These are phyloP conservation scores for Fulmarus glacialis DNA, from an alignment of 2,113 vertebrate species.

Conservation along the genomic window DNA sequence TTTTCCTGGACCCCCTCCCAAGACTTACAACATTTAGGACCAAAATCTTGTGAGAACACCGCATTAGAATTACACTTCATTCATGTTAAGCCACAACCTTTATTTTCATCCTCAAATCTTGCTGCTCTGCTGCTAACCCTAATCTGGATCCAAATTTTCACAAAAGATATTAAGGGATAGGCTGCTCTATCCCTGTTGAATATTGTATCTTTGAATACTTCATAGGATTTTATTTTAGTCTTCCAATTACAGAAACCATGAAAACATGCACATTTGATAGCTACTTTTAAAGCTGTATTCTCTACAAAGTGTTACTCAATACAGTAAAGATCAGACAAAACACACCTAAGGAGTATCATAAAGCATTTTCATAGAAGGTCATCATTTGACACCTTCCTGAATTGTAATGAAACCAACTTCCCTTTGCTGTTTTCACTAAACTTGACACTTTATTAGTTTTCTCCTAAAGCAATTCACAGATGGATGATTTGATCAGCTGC, in stretches of 20 bases:
- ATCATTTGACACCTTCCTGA: neutral
- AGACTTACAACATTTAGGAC: neutral
- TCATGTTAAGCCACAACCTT: neutral
- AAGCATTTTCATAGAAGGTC: neutral
- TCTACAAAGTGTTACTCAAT: neutral
- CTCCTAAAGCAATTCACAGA: neutral
- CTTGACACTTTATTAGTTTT: neutral
- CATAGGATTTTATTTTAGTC: neutral
- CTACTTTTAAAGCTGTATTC: neutral
- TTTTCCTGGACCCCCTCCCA: neutral
- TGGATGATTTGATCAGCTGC: neutral
- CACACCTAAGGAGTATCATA: neutral
- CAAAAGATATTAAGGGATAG: neutral
- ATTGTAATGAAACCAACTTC: neutral
- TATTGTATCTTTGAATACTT: neutral
- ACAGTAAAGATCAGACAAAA: constrained; percentile 23
- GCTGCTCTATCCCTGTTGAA: neutral
- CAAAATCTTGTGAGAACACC: neutral
- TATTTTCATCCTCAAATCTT: neutral
- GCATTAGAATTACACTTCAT: neutral
- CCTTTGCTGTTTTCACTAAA: neutral
- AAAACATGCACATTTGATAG: neutral
- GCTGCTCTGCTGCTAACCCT: neutral
- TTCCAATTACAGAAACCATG: neutral
- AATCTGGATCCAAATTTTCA: neutral